Conservation (phyloP, 2,888 invertebrate genomes). For the Epirrhoe alternata region DNA sequence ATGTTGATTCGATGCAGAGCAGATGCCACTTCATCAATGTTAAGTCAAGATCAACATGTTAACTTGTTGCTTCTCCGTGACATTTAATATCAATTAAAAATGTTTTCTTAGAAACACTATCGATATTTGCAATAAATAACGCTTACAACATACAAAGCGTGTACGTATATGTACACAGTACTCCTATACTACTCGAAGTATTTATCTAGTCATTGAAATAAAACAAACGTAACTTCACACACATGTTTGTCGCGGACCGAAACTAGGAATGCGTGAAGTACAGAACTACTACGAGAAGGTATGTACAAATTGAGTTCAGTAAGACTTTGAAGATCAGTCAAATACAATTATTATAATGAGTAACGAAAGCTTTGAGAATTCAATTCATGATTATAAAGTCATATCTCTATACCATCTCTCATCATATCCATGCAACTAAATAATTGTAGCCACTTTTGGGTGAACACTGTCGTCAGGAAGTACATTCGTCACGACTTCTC, state of each 20-base stretch:
- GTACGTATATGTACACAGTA: no score
- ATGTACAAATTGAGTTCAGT: no score
- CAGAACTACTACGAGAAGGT: no score
- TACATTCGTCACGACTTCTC: conserved; percentile 34
- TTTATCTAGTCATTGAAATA: no score
- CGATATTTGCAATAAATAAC: neutral
- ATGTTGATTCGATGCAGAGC: conserved; percentile 8
- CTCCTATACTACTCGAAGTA: no score
- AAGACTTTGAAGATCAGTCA: no score
- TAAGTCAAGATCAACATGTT: conserved; percentile 14
- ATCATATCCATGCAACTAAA: neutral
- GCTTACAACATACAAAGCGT: neutral
- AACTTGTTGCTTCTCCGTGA: conserved; percentile 22
- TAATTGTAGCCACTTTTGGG: conserved; percentile 18
- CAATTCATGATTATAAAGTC: no score
- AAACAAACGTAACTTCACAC: no score
- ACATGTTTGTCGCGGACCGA: no score
- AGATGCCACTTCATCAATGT: conserved; percentile 13
- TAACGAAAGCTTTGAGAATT: no score
- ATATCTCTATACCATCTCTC: neutral
- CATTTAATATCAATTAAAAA: conserved; percentile 8
- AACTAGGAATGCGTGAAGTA: no score
- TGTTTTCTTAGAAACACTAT: neutral
- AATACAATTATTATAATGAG: no score
- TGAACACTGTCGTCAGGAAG: conserved; percentile 43